Evolutionary conservation across 2,888 invertebrate genomes (phyloP), one percentile per base, ranked within the genome.

Genomic region (Hybos culiciformis): DNA sequence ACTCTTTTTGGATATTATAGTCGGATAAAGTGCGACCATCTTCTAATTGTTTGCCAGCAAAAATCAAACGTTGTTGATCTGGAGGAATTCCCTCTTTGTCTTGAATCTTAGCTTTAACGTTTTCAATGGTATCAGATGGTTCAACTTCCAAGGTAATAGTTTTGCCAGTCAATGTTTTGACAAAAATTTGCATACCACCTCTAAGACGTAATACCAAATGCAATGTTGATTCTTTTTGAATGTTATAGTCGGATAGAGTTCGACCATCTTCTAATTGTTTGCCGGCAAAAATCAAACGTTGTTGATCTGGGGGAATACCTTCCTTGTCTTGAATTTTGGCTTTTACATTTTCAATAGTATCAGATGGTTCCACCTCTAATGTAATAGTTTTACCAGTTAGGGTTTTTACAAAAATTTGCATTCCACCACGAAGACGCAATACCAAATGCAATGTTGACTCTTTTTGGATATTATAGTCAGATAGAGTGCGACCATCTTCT

Each of bases 1-100:
- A 86, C 67, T 88, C 86, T 67, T 91, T 90, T 67, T 92, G 90
- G 58, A 92, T 90, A 64, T 90, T 91, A 68, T 91, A 91, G 60
- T 93, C 91, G 0, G 84, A 84, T 15, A 93, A 68, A 0, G 90
- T 91, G 41, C 87, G 77, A 1, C 87, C 91, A 74, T 92, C 92
- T 66, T 92, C 91, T 55, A 93, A 64, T 68, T 93, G 92, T 62
- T 90, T n/a, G n/a, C n/a, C n/a, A n/a, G n/a, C n/a, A n/a, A n/a
- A n/a, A n/a, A n/a, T n/a, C n/a, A n/a, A n/a, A n/a, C n/a, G n/a
- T n/a, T n/a, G n/a, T n/a, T n/a, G n/a, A n/a, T n/a, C n/a, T n/a
- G n/a, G n/a, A n/a, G n/a, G n/a, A n/a, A n/a, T n/a, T n/a, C n/a
- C n/a, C n/a, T n/a, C n/a, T n/a, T n/a, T n/a, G n/a, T n/a, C n/a